Evolutionary conservation across 2,113 vertebrate genomes (phyloP).

Genomic region (Nothocercus julius): DNA sequence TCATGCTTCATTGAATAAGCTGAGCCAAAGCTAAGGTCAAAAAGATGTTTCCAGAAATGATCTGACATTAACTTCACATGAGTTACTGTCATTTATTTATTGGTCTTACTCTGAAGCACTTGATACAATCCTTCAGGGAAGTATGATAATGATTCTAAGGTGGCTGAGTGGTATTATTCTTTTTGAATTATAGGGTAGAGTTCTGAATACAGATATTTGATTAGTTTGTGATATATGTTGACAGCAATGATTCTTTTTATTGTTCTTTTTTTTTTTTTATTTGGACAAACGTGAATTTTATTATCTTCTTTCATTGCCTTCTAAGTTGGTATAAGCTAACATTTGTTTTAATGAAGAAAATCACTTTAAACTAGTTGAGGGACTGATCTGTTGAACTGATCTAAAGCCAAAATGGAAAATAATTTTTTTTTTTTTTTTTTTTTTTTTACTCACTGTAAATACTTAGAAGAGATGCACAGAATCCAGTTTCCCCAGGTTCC

Average conservation of each 20-base stretch:
- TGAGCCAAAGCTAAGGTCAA: not conserved
- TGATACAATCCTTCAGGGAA: not conserved
- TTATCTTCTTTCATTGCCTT: not conserved
- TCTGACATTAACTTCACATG: not conserved
- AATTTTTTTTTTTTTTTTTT: too few relatives aligned
- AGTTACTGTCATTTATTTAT: not conserved
- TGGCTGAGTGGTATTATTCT: not conserved
- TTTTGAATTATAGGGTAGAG: not conserved
- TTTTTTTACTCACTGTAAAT: not conserved
- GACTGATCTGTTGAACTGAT: not conserved
- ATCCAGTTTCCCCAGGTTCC: not conserved
- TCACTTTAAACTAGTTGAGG: not conserved
- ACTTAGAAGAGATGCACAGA: not conserved
- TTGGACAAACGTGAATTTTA: not conserved
- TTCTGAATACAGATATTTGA: not conserved
- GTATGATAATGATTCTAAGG: not conserved
- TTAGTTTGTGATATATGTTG: not conserved
- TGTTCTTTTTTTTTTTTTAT: not conserved
- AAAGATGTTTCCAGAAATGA: not conserved
- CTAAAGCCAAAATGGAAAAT: not conserved
- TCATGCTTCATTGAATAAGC: not conserved
- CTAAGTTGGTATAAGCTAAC: not conserved
- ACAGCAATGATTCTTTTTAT: not conserved
- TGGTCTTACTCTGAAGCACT: not conserved
- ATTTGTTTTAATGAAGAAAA: not conserved